Evolutionary conservation across 1,140 invertebrate genomes (phyloP).

Genomic region (Acromyrmex heyeri): DNA sequence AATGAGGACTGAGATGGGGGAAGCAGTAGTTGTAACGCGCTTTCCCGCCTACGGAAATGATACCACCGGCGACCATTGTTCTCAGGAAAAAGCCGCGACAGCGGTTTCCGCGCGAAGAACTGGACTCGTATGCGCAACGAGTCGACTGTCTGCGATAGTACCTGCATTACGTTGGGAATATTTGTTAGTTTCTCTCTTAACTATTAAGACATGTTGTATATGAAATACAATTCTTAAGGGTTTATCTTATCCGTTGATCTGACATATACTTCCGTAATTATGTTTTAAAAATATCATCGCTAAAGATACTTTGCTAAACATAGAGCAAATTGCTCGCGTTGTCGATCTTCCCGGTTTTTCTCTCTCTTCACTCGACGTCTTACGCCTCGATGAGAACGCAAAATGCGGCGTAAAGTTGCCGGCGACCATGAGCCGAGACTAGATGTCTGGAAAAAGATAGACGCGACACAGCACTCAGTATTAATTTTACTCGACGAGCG

Average conservation of each 20-base stretch:
- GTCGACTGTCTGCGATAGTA: not conserved
- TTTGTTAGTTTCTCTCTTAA: not conserved
- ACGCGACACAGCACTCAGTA: conserved; percentile 40
- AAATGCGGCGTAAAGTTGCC: conserved; percentile 69
- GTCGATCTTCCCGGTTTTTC: conserved; percentile 46
- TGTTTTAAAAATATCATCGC: not conserved
- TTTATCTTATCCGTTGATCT: not conserved
- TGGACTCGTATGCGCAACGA: conserved; percentile 35
- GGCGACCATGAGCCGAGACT: conserved; percentile 61
- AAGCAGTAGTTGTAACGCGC: not conserved
- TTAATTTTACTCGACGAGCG: conserved; percentile 48
- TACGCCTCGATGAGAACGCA: conserved; percentile 75
- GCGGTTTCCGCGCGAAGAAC: conserved; percentile 68
- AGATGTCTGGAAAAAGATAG: conserved; percentile 54
- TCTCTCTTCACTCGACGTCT: conserved; percentile 52
- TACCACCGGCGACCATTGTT: conserved; percentile 65
- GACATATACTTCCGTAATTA: not conserved
- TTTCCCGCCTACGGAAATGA: conserved; percentile 66
- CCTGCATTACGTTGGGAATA: not conserved
- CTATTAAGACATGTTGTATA: not conserved
- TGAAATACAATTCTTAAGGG: not conserved
- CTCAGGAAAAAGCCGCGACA: conserved; percentile 42
- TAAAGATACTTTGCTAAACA: not conserved
- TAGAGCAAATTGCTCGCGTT: not conserved
- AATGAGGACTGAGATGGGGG: not conserved